Conservation (phyloP, 1,140 invertebrate species). For the Drosophila pachea region DNA sequence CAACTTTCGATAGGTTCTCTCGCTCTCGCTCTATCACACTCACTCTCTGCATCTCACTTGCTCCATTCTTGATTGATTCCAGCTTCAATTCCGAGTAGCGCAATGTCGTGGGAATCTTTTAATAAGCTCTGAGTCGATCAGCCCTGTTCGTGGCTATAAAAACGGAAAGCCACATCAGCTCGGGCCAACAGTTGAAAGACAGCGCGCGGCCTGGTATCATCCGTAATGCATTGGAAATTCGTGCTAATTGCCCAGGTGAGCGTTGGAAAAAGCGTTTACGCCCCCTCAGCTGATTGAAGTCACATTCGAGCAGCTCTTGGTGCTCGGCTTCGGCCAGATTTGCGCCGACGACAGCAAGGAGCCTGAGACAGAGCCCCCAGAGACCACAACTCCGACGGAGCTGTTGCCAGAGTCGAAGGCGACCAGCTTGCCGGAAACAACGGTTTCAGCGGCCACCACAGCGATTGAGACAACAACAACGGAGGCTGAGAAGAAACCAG, state of each 20-base stretch:
- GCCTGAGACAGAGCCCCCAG: constrained; percentile 20
- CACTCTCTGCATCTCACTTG: too few relatives aligned
- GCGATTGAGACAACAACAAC: constrained; percentile 38
- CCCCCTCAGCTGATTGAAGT: not conserved
- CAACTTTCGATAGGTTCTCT: not conserved
- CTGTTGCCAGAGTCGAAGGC: constrained; percentile 6
- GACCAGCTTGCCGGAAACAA: constrained; percentile 38
- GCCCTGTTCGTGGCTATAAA: constrained; percentile 51
- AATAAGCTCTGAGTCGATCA: constrained; percentile 1
- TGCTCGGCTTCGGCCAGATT: constrained; percentile 11
- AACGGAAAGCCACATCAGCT: constrained; percentile 17
- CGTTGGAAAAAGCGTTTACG: not conserved
- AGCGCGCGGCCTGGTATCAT: constrained; percentile 17
- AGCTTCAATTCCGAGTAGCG: not conserved
- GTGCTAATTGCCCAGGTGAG: constrained; percentile 50
- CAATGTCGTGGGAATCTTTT: constrained; percentile 20
- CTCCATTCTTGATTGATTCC: too few relatives aligned
- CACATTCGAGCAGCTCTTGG: constrained; percentile 33
- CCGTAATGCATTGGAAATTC: constrained; percentile 50
- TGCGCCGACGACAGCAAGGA: constrained; percentile 40
- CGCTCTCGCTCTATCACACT: too few relatives aligned
- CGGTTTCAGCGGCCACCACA: constrained; percentile 30
- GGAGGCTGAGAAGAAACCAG: constrained; percentile 17
- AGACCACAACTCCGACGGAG: constrained; percentile 32
- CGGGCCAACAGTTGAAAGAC: constrained; percentile 33